Evolutionary conservation across 2,113 vertebrate genomes (phyloP), one percentile per base, ranked within the genome.

Genomic region (Rhipidura dahli): DNA sequence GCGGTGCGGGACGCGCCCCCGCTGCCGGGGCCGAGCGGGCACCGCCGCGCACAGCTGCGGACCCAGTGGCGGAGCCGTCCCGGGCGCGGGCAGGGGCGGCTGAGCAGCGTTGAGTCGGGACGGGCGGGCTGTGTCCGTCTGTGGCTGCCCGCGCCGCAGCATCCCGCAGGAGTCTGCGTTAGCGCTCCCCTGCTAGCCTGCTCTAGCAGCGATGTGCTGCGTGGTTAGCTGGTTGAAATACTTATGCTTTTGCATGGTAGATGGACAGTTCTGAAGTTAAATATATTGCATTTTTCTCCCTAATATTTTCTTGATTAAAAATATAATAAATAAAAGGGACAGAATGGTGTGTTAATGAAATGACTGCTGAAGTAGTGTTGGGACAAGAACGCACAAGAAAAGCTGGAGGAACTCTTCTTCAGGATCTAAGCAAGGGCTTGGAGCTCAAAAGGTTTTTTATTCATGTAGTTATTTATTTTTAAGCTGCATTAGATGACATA

Each of bases 141-240:
- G 45, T 9, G 42, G 3, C 27, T 13, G 60, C 4, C 53, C 59
- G 3, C 59, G 2, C 26, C 20, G 89, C 78, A 27, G 64, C 69
- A 17, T 5, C 59, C 1, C 39, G 37, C 60, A 14, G 31, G 6
- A 2, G 28, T 28, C 11, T 3, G 87, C 53, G 1, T 7, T 21
- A 47, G 6, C 37, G 19, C 63, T 6, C n/a, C 16, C 20, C 30
- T 7, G 42, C 47, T 19, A 24, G 71, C 59, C 47, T 18, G 16
- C 7, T 3, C 39, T 2, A 2, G 42, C 47, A 6, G 4, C 1
- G 17, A 17, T 23, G 24, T 2, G 21, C 45, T 44, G 0, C 13
- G 1, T 2, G 45, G 4, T 8, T 39, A 15, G 7, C 44, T 7
- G 6, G 19, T 18, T n/a, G 50, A 23, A 37, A 33, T 37, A 7